Base-by-base conservation (phyloP, 2,888 invertebrate species). In the Agriopis aurantiaria region DNA sequence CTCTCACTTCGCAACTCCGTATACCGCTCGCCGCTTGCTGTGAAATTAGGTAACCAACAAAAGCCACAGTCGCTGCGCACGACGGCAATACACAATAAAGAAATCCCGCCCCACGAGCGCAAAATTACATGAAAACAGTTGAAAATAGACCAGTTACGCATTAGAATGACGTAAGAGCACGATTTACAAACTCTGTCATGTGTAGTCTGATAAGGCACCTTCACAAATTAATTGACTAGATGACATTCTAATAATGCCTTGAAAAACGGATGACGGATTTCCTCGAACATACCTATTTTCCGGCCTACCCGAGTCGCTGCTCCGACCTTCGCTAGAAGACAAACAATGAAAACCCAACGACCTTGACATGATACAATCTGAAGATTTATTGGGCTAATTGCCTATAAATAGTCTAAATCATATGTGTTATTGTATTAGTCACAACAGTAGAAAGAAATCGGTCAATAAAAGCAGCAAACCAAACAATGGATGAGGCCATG, bases 1-100 rank as follows among this genome's bases (percentile, higher is more conserved):
- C 94, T 94, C 93, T 93, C 93, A 93, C 93, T 93, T 93, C 85
- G 93, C 91, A 92, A 94, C 91, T 88, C 87, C 86, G 88, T 89
- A 85, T 87, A 88, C 91, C 89, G 88, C 89, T 88, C 86, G 85
- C 84, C 83, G 88, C 85, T 91, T 83, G 89, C 92, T 91, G 89
- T 88, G 88, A 90, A 93, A 93, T 93, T 93, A 91, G 93, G 93
- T 93, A 93, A 92, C 92, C 91, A 89, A 90, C 91, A 89, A 92
- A 90, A 88, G 87, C 85, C 86, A 83, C 86, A 88, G 82, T 89
- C 86, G 86, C 83, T 85, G 86, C 87, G 85, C 87, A 87, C 85
- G 85, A 82, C 85, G 81, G 76, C 79, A 82, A 81, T 84, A 85
- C 82, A 86, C 86, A 87, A 88, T 88, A 88, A 85, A 88, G 85